Evolutionary conservation across 2,888 invertebrate species (phyloP).

Genomic region (Limenitis arthemis): DNA sequence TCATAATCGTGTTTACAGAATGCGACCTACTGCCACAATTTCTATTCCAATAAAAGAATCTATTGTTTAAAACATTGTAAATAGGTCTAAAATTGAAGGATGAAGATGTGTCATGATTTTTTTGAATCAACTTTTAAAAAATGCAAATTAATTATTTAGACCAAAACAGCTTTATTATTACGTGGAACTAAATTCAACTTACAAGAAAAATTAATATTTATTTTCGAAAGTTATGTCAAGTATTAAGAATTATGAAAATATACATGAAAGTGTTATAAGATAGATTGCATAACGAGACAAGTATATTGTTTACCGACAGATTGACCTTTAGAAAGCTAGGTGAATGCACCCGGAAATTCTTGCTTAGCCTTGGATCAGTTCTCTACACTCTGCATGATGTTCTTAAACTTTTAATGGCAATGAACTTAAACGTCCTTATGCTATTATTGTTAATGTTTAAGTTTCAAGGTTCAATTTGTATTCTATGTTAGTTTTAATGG

Average conservation of each 20-base stretch:
- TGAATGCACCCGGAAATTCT: constrained; percentile 25
- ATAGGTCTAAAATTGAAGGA: neutral
- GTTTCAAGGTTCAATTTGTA: too few relatives aligned
- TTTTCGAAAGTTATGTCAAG: neutral
- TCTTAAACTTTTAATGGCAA: neutral
- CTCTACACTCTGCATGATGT: neutral
- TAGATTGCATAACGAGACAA: constrained; percentile 11
- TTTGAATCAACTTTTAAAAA: too few relatives aligned
- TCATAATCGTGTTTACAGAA: neutral
- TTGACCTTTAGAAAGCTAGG: constrained; percentile 30
- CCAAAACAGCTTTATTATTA: too few relatives aligned
- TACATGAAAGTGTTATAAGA: constrained; percentile 19
- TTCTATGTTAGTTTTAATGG: neutral
- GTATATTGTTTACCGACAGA: constrained; percentile 22
- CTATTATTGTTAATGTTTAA: constrained; percentile 10
- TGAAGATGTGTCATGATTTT: too few relatives aligned
- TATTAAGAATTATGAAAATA: neutral
- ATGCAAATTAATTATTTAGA: too few relatives aligned
- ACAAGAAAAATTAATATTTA: too few relatives aligned
- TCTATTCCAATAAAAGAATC: neutral
- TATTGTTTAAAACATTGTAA: neutral
- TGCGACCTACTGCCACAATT: constrained; percentile 3
- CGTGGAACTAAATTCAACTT: too few relatives aligned
- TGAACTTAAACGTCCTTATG: neutral
- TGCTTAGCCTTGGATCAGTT: constrained; percentile 8